Evolutionary conservation across 2,113 vertebrate genomes (phyloP).

Genomic region (Phodopus roborovskii): DNA sequence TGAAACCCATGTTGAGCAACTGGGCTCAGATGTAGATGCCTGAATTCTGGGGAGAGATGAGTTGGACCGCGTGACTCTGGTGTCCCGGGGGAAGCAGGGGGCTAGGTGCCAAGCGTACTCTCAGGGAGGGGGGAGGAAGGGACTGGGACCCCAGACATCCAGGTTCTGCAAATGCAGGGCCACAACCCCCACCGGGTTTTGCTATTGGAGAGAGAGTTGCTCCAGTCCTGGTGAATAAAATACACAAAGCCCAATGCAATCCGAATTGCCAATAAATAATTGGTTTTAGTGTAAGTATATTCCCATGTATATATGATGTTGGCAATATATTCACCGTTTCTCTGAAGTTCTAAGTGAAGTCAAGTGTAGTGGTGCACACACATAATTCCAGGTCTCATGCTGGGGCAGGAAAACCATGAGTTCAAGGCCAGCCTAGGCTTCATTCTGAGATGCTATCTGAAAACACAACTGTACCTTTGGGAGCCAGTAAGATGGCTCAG

Average conservation of each 20-base stretch:
- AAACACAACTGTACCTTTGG: neutral
- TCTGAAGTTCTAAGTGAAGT: neutral
- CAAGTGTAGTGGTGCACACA: neutral
- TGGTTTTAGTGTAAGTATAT: slow-evolving; percentile 5
- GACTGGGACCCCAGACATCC: neutral
- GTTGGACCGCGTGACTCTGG: neutral
- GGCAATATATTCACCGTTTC: neutral
- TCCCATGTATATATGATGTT: neutral
- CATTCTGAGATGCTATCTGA: neutral
- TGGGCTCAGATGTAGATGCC: slow-evolving; percentile 1
- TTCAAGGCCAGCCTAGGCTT: neutral
- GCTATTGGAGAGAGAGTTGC: neutral
- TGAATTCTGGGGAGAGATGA: neutral
- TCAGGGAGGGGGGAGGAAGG: neutral
- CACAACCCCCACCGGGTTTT: neutral
- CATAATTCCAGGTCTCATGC: neutral
- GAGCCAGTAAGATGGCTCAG: neutral
- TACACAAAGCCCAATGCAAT: neutral
- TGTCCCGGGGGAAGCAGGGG: neutral
- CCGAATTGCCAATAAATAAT: slow-evolving; percentile 26
- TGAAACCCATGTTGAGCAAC: slow-evolving; percentile 76
- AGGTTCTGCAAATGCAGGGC: neutral
- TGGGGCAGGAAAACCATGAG: neutral
- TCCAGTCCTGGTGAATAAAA: neutral
- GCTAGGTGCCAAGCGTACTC: neutral